These are phyloP conservation scores for Phylloscopus whistleri DNA, from an alignment of 2,113 vertebrate species.

Conservation along the genomic window DNA sequence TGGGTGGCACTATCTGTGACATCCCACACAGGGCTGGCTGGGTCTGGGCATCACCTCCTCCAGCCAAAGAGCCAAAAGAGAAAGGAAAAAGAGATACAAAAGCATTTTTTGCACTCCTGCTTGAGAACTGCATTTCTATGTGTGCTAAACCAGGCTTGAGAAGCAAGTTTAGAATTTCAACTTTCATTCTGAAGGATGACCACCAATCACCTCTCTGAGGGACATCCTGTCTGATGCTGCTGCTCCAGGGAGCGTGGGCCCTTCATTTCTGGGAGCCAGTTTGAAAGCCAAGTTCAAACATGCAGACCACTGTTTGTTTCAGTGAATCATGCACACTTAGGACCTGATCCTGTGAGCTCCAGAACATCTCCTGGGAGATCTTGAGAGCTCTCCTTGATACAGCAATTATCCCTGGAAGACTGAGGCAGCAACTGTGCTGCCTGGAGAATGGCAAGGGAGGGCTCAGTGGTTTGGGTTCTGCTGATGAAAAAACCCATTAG, in stretches of 20 bases:
- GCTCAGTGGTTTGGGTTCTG: not conserved
- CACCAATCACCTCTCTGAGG: not conserved
- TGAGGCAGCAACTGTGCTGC: not conserved
- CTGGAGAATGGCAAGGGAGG: not conserved
- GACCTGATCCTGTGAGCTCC: not conserved
- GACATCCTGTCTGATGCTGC: not conserved
- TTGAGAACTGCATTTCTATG: not conserved
- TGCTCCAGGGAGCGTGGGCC: not conserved
- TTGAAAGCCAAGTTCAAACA: conserved; percentile 27
- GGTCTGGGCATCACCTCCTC: not conserved
- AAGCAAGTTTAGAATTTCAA: not conserved
- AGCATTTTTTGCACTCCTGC: rapidly evolving
- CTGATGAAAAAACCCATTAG: conserved; percentile 21
- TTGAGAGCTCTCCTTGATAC: not conserved
- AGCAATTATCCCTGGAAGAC: conserved; percentile 2
- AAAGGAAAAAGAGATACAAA: not conserved
- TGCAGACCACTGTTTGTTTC: conserved; percentile 12
- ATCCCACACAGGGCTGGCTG: not conserved
- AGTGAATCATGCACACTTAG: conserved; percentile 9
- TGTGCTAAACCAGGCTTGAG: not conserved
- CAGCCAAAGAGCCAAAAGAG: not conserved
- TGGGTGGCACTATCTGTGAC: not conserved
- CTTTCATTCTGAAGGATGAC: not conserved
- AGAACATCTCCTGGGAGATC: conserved; percentile 55
- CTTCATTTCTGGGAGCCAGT: not conserved